phyloP scores from a whole-genome alignment of 2,113 vertebrate species.

The Percina caprodes region DNA sequence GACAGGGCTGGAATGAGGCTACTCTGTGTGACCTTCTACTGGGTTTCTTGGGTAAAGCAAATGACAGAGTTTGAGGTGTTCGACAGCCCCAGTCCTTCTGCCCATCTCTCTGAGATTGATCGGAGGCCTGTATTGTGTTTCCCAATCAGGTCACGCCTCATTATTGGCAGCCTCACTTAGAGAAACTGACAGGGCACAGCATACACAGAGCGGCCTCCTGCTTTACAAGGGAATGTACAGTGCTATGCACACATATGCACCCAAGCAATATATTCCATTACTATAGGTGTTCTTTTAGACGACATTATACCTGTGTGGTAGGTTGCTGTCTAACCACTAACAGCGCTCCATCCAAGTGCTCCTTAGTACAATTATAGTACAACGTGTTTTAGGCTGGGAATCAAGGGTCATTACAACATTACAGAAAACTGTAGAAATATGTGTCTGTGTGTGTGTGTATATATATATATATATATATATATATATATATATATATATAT shows the following conservation, averaged over 20 bases:
- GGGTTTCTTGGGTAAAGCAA: conserved; percentile 33
- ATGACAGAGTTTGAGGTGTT: conserved; percentile 51
- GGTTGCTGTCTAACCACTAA: neutral
- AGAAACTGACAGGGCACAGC: conserved; percentile 76
- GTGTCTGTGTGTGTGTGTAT: no score
- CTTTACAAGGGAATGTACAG: conserved; percentile 22
- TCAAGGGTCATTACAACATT: no score
- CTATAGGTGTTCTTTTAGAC: neutral
- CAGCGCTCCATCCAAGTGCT: neutral
- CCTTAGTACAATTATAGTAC: neutral
- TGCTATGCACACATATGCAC: neutral
- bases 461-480: no score
- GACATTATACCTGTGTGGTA: neutral
- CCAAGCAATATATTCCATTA: neutral
- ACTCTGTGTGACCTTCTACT: conserved; percentile 63
- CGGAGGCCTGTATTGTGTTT: conserved; percentile 54
- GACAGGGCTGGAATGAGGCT: conserved; percentile 58
- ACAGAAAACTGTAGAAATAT: no score
- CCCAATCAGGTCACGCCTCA: conserved; percentile 67
- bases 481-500: no score
- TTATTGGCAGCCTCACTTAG: conserved; percentile 76
- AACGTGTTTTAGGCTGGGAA: no score
- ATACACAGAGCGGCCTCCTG: conserved; percentile 50
- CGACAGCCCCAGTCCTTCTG: conserved; percentile 42
- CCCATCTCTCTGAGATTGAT: conserved; percentile 43